Conservation (phyloP, 2,888 invertebrate genomes). For the Panzeria rudis region DNA sequence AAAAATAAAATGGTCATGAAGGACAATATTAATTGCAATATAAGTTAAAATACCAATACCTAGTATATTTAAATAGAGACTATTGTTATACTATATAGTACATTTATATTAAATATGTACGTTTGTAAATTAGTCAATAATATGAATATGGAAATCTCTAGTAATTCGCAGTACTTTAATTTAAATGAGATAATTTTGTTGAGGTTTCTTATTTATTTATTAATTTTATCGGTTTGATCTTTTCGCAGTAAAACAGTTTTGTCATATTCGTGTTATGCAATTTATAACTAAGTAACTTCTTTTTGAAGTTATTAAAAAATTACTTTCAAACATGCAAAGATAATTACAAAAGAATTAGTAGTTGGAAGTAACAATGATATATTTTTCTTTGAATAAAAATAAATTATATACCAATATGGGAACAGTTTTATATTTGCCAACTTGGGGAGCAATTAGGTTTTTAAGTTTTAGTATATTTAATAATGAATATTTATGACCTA, state of each 20-base stretch:
- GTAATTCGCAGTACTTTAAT: background rate
- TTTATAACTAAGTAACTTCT: background rate
- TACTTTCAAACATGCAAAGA: slow-evolving; percentile 27
- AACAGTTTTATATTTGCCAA: no score
- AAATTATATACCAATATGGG: no score
- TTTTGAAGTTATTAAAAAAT: background rate
- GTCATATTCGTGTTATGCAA: background rate
- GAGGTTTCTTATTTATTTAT: background rate
- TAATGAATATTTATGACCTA: no score
- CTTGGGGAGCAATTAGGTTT: no score
- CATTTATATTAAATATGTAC: background rate
- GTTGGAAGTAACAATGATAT: background rate
- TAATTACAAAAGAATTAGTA: background rate
- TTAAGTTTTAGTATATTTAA: no score
- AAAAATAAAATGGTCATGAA: slow-evolving; percentile 55
- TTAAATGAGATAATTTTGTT: background rate
- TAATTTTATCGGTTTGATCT: background rate
- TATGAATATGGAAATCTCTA: background rate
- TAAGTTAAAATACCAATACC: slow-evolving; percentile 15
- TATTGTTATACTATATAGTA: background rate
- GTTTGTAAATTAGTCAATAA: slow-evolving; percentile 1
- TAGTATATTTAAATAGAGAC: background rate
- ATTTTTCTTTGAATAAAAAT: no score
- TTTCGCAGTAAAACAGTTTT: background rate
- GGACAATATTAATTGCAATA: slow-evolving; percentile 66